Conservation (phyloP, 2,113 vertebrate genomes). For the Gavia stellata region DNA sequence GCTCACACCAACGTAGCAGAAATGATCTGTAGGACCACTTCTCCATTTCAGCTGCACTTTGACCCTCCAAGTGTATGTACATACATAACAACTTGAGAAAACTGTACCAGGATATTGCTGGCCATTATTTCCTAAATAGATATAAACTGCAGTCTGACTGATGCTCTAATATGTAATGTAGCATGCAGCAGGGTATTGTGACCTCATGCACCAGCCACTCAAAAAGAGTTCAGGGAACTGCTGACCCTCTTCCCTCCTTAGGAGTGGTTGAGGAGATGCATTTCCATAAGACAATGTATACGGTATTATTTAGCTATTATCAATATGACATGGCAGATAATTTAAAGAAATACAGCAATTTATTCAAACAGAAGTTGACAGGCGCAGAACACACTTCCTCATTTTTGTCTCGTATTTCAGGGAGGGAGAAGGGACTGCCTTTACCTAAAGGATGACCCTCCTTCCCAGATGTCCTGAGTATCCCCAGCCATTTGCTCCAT, state of each 20-base stretch:
- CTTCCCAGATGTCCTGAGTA: background rate
- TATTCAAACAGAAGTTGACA: background rate
- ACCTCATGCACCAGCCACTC: background rate
- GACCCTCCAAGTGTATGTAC: background rate
- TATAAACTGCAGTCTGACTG: background rate
- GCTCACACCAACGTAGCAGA: background rate
- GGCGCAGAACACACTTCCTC: fast-evolving
- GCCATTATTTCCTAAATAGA: background rate
- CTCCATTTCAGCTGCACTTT: background rate
- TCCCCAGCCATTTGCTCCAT: background rate
- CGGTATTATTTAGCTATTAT: background rate
- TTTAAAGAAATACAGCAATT: background rate
- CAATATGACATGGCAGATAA: background rate
- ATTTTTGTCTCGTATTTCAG: background rate
- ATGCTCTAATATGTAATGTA: background rate
- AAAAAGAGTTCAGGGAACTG: background rate
- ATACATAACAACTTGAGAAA: background rate
- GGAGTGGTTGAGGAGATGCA: background rate
- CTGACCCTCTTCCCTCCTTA: background rate
- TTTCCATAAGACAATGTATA: background rate
- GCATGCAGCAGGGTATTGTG: background rate
- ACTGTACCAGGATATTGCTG: background rate
- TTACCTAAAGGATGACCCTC: background rate
- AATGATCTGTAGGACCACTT: background rate
- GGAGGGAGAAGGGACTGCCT: background rate